phyloP scores from a whole-genome alignment of 2,888 invertebrate genomes.

The Dinocampus coccinellae region DNA sequence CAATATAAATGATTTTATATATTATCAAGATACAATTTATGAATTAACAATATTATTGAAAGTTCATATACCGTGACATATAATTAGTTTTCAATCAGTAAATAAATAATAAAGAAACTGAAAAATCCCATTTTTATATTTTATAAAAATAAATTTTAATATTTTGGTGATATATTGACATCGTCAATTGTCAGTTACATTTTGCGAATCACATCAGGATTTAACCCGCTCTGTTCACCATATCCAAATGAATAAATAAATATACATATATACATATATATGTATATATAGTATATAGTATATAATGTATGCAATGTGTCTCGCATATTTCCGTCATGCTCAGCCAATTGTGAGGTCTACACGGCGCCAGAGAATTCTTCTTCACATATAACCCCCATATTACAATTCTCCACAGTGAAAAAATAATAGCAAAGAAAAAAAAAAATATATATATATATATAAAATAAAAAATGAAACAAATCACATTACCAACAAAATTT shows the following conservation, averaged over 20 bases:
- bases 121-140: no score
- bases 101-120: no score
- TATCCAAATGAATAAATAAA: no score
- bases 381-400: conserved; percentile 1
- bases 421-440: background rate
- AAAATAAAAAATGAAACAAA: no score
- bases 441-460: no score
- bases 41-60: no score
- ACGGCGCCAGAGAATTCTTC: conserved; percentile 49
- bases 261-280: no score
- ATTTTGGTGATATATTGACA: background rate
- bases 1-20: no score
- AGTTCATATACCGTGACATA: no score
- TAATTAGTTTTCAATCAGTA: no score
- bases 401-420: background rate
- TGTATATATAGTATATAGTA: background rate
- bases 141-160: background rate
- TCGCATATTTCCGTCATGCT: conserved; percentile 66
- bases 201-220: conserved; percentile 10
- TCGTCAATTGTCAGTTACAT: background rate
- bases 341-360: conserved; percentile 52
- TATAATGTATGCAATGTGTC: conserved; percentile 56
- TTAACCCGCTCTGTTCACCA: conserved; percentile 17
- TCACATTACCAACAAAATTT: no score
- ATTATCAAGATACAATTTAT: no score